These are phyloP conservation scores for Horisme vitalbata DNA, from an alignment of 2,888 invertebrate species.

Conservation along the genomic window DNA sequence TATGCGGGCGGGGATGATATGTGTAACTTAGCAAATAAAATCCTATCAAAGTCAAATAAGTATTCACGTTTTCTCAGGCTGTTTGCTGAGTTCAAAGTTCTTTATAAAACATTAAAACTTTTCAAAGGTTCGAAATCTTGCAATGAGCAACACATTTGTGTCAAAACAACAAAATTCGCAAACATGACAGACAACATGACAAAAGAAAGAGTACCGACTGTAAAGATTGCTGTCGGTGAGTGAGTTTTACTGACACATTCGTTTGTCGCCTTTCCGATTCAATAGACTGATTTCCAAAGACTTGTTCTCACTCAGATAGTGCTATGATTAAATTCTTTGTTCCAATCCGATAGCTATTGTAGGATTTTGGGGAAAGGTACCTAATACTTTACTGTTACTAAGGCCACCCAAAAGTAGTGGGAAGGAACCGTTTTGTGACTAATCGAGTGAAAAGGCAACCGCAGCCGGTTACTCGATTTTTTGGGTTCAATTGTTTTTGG, in stretches of 20 bases:
- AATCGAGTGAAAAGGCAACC: conserved; percentile 25
- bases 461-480: conserved; percentile 18
- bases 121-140: too few relatives aligned
- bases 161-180: too few relatives aligned
- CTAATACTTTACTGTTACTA: conserved; percentile 22
- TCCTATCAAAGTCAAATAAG: too few relatives aligned
- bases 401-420: conserved; percentile 12
- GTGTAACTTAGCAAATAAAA: too few relatives aligned
- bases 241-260: conserved; percentile 15
- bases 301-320: conserved; percentile 15
- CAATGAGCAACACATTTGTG: too few relatives aligned
- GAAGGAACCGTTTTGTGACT: conserved; percentile 28
- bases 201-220: conserved; percentile 5
- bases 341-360: conserved; percentile 26
- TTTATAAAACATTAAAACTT: too few relatives aligned
- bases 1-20: too few relatives aligned
- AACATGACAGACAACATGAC: too few relatives aligned
- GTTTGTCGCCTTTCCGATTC: conserved; percentile 12
- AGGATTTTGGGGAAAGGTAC: conserved; percentile 26
- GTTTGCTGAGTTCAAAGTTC: too few relatives aligned
- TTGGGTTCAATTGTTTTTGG: conserved; percentile 12
- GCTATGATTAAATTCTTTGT: conserved; percentile 19
- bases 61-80: too few relatives aligned
- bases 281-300: conserved; percentile 20
- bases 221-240: too few relatives aligned